Percentiles rank a stretch among this genome's conserved stretches.
Evolutionary conservation across 1,140 invertebrate genomes (phyloP).

Genomic region (Brachionus sp.): DNA sequence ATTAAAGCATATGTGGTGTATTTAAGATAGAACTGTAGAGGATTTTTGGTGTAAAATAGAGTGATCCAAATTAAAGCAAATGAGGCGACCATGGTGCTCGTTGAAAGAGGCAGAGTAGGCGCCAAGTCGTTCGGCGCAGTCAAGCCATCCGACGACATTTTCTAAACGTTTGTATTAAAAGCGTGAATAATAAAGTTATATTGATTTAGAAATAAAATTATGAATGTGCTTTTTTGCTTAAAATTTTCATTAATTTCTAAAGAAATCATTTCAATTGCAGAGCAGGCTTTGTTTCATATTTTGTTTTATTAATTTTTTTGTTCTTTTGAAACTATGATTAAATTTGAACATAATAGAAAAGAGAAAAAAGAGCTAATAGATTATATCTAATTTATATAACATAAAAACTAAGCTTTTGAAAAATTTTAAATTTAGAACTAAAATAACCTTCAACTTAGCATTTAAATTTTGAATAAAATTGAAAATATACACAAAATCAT

Average conservation of each 20-base stretch:
- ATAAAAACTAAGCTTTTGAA: neutral
- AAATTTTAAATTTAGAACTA: neutral
- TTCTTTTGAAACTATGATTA: neutral
- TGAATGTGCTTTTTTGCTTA: neutral
- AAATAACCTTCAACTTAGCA: neutral
- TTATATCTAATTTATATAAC: neutral
- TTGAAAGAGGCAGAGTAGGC: neutral
- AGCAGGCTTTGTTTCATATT: neutral
- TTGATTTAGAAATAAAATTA: neutral
- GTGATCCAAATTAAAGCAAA: neutral
- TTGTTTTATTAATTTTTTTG: neutral
- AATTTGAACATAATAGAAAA: neutral
- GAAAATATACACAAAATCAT: neutral
- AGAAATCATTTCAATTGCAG: neutral
- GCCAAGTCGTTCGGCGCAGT: neutral
- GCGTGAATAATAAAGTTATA: neutral
- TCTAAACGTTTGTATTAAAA: neutral
- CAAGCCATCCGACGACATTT: conserved; percentile 6
- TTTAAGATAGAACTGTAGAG: neutral
- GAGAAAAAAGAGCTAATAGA: neutral
- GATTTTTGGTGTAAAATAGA: neutral
- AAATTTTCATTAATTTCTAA: neutral
- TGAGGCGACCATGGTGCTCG: neutral
- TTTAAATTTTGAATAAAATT: neutral
- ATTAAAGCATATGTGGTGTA: neutral